Evolutionary conservation across 2,113 vertebrate genomes (phyloP), one percentile per base, ranked within the genome.

Genomic region (Lepus americanus): DNA sequence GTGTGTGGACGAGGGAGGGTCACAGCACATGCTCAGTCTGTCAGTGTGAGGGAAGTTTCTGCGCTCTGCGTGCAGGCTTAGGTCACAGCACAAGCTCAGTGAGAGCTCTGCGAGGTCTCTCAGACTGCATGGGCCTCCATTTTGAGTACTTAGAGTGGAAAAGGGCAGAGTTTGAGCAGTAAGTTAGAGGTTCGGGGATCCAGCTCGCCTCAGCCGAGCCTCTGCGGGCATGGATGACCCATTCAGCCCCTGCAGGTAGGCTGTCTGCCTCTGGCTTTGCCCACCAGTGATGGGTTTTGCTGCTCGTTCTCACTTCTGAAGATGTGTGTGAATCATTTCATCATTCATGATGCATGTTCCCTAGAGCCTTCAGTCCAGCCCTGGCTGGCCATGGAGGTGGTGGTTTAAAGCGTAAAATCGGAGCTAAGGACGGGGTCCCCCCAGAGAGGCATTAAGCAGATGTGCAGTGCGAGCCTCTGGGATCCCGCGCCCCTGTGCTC

Each of bases 21-120:
- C 99, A 99, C 98, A 98, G 99, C 99, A 99, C 99, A 99, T 99
- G 99, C 99, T 99, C 99, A 99, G 99, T 99, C 94, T 92, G 98
- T 96, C 98, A 98, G 97, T 97, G 98, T 98, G 98, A 98, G 98
- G 99, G 98, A 99, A 99, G 98, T 98, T 98, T 99, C 98, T 98
- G 98, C 99, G 99, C 98, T 98, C 98, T 99, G 98, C 99, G 99
- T 98, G 99, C 98, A 98, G 98, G 98, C 99, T 99, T 99, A 99
- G 99, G 99, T 99, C 99, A 99, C 98, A 99, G 99, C 99, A 99
- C 99, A 98, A 99, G 99, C 99, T 99, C 99, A 98, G 99, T 99
- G 99, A 95, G 97, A 98, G 99, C 99, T 98, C 99, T 97, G 90
- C 79, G 97, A 97, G 98, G 98, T 97, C 98, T 98, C 98, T 97